Percentiles rank a stretch among this genome's conserved stretches.
These are phyloP conservation scores for Tringa solitaria DNA, from an alignment of 2,113 vertebrate genomes.

Conservation along the genomic window DNA sequence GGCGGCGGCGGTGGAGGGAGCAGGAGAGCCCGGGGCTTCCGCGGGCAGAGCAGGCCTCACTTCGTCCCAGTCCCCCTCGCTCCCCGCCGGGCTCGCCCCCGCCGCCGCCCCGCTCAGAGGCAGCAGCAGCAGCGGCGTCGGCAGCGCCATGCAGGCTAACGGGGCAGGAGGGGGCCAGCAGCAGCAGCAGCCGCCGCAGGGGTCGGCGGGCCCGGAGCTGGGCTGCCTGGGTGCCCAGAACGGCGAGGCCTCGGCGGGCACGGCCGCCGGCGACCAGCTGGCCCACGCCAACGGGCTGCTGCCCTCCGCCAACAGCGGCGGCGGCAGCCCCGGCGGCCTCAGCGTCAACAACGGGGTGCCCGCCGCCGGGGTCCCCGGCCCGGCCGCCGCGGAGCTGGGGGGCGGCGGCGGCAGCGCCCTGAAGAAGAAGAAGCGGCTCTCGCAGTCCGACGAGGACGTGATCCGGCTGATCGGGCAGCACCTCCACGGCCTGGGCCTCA, in stretches of 20 bases:
- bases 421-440: too few relatives aligned
- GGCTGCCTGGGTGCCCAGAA: constrained; percentile 83
- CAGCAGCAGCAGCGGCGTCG: constrained; percentile 64
- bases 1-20: constrained; percentile 81
- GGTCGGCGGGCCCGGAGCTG: constrained; percentile 71
- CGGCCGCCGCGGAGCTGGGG: too few relatives aligned
- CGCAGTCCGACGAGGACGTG: too few relatives aligned
- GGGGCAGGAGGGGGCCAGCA: constrained; percentile 82
- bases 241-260: constrained; percentile 80
- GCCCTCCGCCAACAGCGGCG: constrained; percentile 72
- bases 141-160: constrained; percentile 89
- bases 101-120: constrained; percentile 69
- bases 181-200: constrained; percentile 34
- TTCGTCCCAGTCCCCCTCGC: constrained; percentile 63
- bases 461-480: too few relatives aligned
- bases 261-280: constrained; percentile 65
- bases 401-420: too few relatives aligned
- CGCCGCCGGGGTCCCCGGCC: not conserved
- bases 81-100: constrained; percentile 62
- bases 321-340: constrained; percentile 73
- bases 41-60: constrained; percentile 87
- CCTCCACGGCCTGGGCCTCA: too few relatives aligned
- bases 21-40: constrained; percentile 85
- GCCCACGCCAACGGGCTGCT: constrained; percentile 87
- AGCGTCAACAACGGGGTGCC: constrained; percentile 82